Conservation (phyloP, 2,888 invertebrate species). For the Icerya purchasi region DNA sequence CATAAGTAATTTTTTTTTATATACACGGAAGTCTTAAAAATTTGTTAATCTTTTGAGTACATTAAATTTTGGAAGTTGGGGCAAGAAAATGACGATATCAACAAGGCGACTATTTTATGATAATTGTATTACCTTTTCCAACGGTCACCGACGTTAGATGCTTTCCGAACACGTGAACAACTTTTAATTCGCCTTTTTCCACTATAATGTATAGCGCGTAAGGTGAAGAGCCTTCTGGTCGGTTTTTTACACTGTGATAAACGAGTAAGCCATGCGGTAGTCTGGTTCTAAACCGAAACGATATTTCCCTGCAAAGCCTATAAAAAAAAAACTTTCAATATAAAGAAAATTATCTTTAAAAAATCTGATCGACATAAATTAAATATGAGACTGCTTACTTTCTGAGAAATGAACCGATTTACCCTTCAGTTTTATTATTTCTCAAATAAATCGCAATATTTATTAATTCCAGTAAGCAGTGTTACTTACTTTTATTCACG, state of each 20-base stretch:
- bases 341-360: not conserved
- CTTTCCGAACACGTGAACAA: slow-evolving; percentile 77
- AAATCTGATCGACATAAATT: too few species aligned
- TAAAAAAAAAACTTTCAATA: slow-evolving; percentile 20
- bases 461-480: too few species aligned
- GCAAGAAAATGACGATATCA: not conserved
- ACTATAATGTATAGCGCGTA: slow-evolving; percentile 80
- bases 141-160: slow-evolving; percentile 65
- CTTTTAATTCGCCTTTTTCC: slow-evolving; percentile 75
- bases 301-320: slow-evolving; percentile 69
- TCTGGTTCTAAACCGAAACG: slow-evolving; percentile 68
- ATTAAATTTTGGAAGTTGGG: too few species aligned
- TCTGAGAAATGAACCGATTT: too few species aligned
- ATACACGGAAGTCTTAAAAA: too few species aligned
- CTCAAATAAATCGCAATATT: too few species aligned
- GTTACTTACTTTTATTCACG: too few species aligned
- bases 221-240: slow-evolving; percentile 58
- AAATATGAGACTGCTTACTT: too few species aligned
- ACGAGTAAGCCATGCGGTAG: slow-evolving; percentile 70
- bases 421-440: too few species aligned
- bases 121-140: slow-evolving; percentile 36
- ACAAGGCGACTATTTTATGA: not conserved
- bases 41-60: too few species aligned
- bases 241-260: slow-evolving; percentile 72
- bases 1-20: too few species aligned